Evolutionary conservation across 2,113 vertebrate species (phyloP).

Genomic region (Stomatorhinus ivindoensis): DNA sequence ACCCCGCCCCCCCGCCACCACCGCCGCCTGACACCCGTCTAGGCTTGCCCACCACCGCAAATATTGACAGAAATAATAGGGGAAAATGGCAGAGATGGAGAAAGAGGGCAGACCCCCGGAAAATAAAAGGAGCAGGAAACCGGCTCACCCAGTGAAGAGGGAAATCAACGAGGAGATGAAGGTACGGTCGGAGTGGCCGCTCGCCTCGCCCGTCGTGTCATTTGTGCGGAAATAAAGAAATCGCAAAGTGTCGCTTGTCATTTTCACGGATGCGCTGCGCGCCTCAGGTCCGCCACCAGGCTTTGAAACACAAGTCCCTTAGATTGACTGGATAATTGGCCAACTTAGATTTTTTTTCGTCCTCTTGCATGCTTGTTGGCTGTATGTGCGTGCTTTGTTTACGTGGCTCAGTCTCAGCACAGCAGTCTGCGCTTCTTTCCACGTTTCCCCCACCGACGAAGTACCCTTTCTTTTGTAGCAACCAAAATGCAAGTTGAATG

Average conservation of each 20-base stretch:
- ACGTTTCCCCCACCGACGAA: background rate
- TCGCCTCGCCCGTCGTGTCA: constrained; percentile 32
- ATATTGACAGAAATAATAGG: constrained; percentile 66
- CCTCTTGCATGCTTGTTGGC: constrained; percentile 22
- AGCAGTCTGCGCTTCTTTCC: background rate
- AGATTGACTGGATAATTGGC: constrained; percentile 49
- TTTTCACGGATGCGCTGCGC: constrained; percentile 56
- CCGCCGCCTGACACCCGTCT: constrained; percentile 28
- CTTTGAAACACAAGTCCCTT: constrained; percentile 53
- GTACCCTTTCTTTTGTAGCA: constrained; percentile 18
- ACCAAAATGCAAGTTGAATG: constrained; percentile 17
- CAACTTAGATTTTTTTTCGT: constrained; percentile 48
- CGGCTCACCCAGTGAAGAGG: constrained; percentile 93
- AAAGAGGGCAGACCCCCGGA: constrained; percentile 98
- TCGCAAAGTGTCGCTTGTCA: constrained; percentile 49
- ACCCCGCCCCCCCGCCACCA: background rate
- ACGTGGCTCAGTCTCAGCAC: background rate
- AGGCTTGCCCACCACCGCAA: constrained; percentile 39
- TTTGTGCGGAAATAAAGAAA: constrained; percentile 48
- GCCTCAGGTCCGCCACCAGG: constrained; percentile 59
- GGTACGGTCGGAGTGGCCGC: constrained; percentile 59
- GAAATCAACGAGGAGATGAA: constrained; percentile 99
- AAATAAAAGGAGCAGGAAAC: constrained; percentile 96
- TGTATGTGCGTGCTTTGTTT: constrained; percentile 26
- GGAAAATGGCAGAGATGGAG: constrained; percentile 98